Evolutionary conservation across 2,797 vertebrate genomes (phyloP).

Genomic region (Etheostoma perlongum): DNA sequence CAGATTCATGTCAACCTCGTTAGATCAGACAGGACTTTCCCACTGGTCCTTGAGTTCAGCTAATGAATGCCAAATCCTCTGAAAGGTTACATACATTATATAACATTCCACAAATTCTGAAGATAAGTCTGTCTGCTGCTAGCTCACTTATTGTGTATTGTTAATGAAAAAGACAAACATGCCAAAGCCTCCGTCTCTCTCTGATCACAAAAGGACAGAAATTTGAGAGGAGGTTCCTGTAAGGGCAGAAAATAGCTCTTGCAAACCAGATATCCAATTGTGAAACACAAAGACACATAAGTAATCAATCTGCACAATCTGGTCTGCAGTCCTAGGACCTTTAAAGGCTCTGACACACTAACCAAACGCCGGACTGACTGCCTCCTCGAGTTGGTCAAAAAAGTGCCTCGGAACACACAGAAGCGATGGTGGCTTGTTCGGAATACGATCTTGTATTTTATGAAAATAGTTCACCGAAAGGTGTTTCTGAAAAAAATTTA

Average conservation of each 20-base stretch:
- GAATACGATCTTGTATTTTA: no score
- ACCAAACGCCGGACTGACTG: no score
- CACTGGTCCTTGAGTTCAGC: constrained; percentile 29
- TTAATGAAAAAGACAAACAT: constrained; percentile 41
- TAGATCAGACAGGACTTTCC: constrained; percentile 43
- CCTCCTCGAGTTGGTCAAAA: no score
- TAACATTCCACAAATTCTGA: constrained; percentile 66
- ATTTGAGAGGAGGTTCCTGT: constrained; percentile 50
- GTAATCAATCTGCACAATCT: constrained; percentile 54
- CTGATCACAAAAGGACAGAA: constrained; percentile 45
- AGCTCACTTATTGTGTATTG: constrained; percentile 42
- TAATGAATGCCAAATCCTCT: constrained; percentile 44
- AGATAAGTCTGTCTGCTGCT: constrained; percentile 48
- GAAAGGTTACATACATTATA: constrained; percentile 42
- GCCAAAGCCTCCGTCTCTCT: constrained; percentile 1
- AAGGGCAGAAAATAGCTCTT: constrained; percentile 27
- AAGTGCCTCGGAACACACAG: no score
- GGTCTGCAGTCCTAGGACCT: constrained; percentile 25
- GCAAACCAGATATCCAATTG: constrained; percentile 43
- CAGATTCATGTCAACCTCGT: constrained; percentile 20
- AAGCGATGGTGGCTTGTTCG: no score
- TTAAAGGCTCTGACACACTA: not conserved
- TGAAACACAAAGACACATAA: constrained; percentile 11
- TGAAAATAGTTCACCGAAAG: no score
- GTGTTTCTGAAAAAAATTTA: no score